Conservation (phyloP, 2,113 vertebrate genomes). For the Elephantulus edwardii region DNA sequence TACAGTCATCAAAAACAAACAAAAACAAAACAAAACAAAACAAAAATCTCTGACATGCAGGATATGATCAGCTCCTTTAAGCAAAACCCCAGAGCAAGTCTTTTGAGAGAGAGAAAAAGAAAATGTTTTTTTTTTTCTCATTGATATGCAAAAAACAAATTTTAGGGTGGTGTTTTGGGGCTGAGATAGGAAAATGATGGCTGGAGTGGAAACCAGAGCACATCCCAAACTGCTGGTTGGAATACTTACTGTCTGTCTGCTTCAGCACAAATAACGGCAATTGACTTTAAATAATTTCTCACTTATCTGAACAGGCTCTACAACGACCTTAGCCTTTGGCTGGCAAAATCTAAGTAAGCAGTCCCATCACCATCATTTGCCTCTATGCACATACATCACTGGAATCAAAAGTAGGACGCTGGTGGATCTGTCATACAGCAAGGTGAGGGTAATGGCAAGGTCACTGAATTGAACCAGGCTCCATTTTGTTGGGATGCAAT, state of each 20-base stretch:
- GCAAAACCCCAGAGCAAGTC: constrained; percentile 87
- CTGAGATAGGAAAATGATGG: constrained; percentile 50
- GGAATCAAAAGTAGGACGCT: neutral
- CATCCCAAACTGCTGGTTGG: neutral
- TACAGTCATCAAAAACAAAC: constrained; percentile 94
- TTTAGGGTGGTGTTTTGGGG: constrained; percentile 11
- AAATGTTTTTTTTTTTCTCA: constrained; percentile 65
- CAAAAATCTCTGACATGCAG: constrained; percentile 88
- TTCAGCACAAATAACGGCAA: constrained; percentile 5
- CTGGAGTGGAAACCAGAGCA: constrained; percentile 59
- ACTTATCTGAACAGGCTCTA: constrained; percentile 15
- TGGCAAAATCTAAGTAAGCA: neutral
- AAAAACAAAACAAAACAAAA: constrained; percentile 84
- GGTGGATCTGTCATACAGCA: neutral
- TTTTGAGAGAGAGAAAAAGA: constrained; percentile 84
- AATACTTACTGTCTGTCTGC: constrained; percentile 59
- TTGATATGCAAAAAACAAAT: constrained; percentile 60
- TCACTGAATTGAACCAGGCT: neutral
- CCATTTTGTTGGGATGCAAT: neutral
- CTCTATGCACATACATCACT: neutral
- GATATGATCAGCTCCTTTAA: constrained; percentile 89
- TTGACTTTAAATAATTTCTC: neutral
- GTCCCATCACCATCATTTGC: neutral
- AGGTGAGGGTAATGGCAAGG: neutral
- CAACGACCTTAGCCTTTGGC: neutral